phyloP scores from a whole-genome alignment of 1,140 invertebrate genomes.

The Drosophila watanabei region DNA sequence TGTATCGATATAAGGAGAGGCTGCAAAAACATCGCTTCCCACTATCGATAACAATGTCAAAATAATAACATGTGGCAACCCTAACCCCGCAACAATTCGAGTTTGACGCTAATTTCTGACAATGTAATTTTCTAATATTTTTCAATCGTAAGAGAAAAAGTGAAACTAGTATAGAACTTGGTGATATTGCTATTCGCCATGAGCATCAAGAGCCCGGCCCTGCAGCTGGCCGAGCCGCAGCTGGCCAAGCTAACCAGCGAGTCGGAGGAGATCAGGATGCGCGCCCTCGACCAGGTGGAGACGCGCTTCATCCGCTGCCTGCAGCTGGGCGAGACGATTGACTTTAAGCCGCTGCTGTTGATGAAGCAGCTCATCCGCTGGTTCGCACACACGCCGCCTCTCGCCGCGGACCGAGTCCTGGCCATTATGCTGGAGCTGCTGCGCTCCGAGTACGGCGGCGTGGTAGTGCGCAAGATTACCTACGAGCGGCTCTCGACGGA shows the following conservation, averaged over 20 bases:
- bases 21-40: background rate
- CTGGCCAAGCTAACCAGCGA: slow-evolving; percentile 69
- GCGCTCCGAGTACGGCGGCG: slow-evolving; percentile 51
- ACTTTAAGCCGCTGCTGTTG: slow-evolving; percentile 63
- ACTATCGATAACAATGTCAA: background rate
- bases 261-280: slow-evolving; percentile 72
- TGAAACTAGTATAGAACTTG: background rate
- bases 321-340: slow-evolving; percentile 42
- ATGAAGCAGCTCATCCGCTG: slow-evolving; percentile 80
- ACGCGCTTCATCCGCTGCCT: slow-evolving; percentile 60
- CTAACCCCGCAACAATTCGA: slow-evolving; percentile 7
- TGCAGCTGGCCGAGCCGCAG: slow-evolving; percentile 35
- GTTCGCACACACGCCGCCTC: slow-evolving; percentile 59
- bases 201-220: background rate
- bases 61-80: background rate
- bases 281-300: slow-evolving; percentile 71
- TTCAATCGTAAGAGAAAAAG: background rate
- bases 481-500: slow-evolving; percentile 52
- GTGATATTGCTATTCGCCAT: background rate
- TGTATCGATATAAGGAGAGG: background rate
- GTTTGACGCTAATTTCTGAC: slow-evolving; percentile 17
- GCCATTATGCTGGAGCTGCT: slow-evolving; percentile 65
- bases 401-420: slow-evolving; percentile 58
- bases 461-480: slow-evolving; percentile 53
- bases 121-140: slow-evolving; percentile 14